A percentile compares a stretch with the other conserved stretches of the same genome.
Evolutionary conservation across 2,888 invertebrate genomes (phyloP).

Genomic region (Argyresthia goedartella): DNA sequence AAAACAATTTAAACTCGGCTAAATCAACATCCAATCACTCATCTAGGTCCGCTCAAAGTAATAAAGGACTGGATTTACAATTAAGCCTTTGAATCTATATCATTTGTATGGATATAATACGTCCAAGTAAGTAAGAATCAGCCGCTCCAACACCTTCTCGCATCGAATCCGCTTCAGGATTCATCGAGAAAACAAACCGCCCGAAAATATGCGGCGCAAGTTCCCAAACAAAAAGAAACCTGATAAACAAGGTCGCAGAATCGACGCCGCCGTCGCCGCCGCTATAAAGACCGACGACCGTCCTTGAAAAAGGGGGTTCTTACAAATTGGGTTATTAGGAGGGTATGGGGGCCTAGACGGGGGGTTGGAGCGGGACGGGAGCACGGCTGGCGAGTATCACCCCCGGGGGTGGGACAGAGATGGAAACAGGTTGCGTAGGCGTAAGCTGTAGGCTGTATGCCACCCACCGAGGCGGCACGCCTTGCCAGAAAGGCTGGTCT

Average conservation of each 20-base stretch:
- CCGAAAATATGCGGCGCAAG: constrained; percentile 34
- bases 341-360: constrained; percentile 56
- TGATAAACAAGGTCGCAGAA: constrained; percentile 71
- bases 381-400: constrained; percentile 7
- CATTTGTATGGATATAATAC: background rate
- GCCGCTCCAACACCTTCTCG: background rate
- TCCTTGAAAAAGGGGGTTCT: constrained; percentile 71
- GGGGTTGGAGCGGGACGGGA: constrained; percentile 35
- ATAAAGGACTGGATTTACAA: constrained; percentile 28
- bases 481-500: constrained; percentile 55
- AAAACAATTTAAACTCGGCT: too few relatives aligned
- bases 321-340: constrained; percentile 72
- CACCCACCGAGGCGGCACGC: constrained; percentile 54
- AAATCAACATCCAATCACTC: constrained; percentile 37
- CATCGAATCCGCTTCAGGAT: constrained; percentile 28
- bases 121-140: too few relatives aligned
- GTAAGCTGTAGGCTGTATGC: constrained; percentile 59
- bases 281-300: constrained; percentile 71
- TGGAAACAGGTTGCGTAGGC: constrained; percentile 38
- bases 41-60: constrained; percentile 31
- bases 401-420: constrained; percentile 26
- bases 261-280: constrained; percentile 68
- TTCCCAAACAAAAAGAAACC: constrained; percentile 69
- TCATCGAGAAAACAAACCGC: constrained; percentile 11
- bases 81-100: constrained; percentile 24